Conservation (phyloP, 2,888 invertebrate genomes). For the Caenorhabditis japonica region DNA sequence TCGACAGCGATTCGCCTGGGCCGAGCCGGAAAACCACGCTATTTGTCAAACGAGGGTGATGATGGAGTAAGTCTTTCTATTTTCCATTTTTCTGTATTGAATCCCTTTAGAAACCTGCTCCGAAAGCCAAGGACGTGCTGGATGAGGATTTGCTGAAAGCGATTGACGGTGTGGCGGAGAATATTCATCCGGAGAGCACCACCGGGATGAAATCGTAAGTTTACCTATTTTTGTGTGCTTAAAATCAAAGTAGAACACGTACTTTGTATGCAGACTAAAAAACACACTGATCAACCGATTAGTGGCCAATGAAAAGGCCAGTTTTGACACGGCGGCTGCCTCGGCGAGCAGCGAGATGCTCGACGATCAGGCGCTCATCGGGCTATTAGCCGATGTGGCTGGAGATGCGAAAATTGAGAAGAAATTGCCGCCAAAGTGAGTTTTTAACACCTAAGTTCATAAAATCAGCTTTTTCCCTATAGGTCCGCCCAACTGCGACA, state of each 20-base stretch:
- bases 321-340: conserved; percentile 63
- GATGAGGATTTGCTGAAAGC: conserved; percentile 61
- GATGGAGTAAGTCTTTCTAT: conserved; percentile 24
- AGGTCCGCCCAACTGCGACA: conserved; percentile 41
- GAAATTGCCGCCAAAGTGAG: conserved; percentile 38
- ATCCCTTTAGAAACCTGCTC: conserved; percentile 42
- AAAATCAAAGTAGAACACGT: background rate
- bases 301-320: conserved; percentile 62
- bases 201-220: conserved; percentile 53
- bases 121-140: conserved; percentile 58
- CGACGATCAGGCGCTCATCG: conserved; percentile 55
- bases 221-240: conserved; percentile 5
- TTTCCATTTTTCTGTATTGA: background rate
- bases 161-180: conserved; percentile 56
- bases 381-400: conserved; percentile 50
- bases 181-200: conserved; percentile 50
- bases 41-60: conserved; percentile 22
- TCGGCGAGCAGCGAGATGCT: conserved; percentile 62
- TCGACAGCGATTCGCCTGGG: conserved; percentile 32
- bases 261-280: conserved; percentile 45
- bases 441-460: background rate
- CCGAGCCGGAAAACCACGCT: conserved; percentile 4
- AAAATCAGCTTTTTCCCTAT: background rate
- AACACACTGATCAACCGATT: conserved; percentile 60
- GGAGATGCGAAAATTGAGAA: conserved; percentile 42